Conservation (phyloP, 2,888 invertebrate species). For the Plusia festucae region DNA sequence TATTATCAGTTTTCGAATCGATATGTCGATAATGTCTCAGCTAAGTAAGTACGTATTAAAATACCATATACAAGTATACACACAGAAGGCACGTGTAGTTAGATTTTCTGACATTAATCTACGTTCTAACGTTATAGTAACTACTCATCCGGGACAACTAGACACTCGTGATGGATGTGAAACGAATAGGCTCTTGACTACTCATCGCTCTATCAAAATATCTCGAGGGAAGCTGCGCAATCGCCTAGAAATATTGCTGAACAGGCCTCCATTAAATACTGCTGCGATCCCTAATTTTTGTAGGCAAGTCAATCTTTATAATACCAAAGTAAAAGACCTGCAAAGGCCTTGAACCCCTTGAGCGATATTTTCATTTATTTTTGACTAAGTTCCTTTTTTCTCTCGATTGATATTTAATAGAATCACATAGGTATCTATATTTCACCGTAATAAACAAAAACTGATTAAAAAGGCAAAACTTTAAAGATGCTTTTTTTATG, state of each 20-base stretch:
- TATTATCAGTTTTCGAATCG: too few species aligned
- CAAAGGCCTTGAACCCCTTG: too few species aligned
- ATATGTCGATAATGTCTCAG: too few species aligned
- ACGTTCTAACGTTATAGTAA: conserved; percentile 55
- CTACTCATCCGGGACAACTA: conserved; percentile 53
- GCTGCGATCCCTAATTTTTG: conserved; percentile 37
- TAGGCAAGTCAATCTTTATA: conserved; percentile 13
- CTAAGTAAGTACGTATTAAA: too few species aligned
- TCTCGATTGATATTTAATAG: too few species aligned
- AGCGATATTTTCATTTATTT: too few species aligned
- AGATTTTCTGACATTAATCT: conserved; percentile 47
- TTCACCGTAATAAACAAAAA: too few species aligned
- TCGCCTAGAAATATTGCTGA: conserved; percentile 52
- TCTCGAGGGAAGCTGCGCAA: conserved; percentile 59
- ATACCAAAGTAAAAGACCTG: background rate
- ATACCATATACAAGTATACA: background rate
- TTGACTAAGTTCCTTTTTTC: too few species aligned
- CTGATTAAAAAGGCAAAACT: too few species aligned
- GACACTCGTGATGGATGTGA: conserved; percentile 68
- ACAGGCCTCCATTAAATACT: conserved; percentile 38
- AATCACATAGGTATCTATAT: too few species aligned
- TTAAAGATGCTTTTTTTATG: too few species aligned
- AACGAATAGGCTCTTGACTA: conserved; percentile 67
- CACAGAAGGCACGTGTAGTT: conserved; percentile 6
- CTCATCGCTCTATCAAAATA: conserved; percentile 67